Evolutionary conservation across 2,113 vertebrate genomes (phyloP).

Genomic region (Mohoua ochrocephala): DNA sequence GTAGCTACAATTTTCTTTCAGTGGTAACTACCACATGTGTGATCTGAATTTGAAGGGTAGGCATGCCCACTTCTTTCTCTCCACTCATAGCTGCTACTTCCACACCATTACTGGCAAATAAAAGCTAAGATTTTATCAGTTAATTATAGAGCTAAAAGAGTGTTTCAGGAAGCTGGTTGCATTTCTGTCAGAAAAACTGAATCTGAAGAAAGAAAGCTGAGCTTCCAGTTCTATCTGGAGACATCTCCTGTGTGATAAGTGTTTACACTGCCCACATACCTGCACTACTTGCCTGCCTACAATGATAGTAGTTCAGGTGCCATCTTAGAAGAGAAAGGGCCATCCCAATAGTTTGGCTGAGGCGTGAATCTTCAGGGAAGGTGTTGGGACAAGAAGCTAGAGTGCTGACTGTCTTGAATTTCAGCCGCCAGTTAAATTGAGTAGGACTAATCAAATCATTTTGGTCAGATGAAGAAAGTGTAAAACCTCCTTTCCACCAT

Average conservation of each 20-base stretch:
- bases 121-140: not conserved
- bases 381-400: not conserved
- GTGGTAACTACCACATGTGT: not conserved
- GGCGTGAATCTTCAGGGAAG: not conserved
- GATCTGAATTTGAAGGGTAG: not conserved
- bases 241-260: not conserved
- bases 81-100: not conserved
- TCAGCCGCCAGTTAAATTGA: not conserved
- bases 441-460: not conserved
- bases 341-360: not conserved
- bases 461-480: not conserved
- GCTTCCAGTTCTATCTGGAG: not conserved
- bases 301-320: not conserved
- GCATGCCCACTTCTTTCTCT: not conserved
- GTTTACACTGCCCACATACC: not conserved
- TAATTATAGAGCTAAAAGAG: not conserved
- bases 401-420: not conserved
- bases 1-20: not conserved
- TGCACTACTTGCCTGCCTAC: not conserved
- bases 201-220: not conserved
- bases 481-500: not conserved
- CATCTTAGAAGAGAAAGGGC: not conserved
- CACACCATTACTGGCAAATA: not conserved
- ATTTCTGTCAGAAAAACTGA: not conserved
- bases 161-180: not conserved